phyloP scores from a whole-genome alignment of 2,888 invertebrate genomes.

The Linnaemya tessellans region DNA sequence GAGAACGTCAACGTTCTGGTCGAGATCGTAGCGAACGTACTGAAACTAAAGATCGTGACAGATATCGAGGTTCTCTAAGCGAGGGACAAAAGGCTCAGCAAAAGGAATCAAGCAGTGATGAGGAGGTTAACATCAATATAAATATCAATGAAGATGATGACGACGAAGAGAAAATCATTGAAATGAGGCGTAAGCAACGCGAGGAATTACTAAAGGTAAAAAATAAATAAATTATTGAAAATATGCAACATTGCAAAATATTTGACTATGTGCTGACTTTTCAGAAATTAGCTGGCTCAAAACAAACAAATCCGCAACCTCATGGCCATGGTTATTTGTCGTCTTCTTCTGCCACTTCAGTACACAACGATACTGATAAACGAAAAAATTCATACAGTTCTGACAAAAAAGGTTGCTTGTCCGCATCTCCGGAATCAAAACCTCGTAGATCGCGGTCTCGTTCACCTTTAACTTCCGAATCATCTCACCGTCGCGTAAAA shows the following conservation, averaged over 20 bases:
- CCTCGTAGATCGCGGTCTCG: slow-evolving; percentile 53
- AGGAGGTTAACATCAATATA: slow-evolving; percentile 89
- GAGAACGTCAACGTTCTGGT: slow-evolving; percentile 78
- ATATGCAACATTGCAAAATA: background rate
- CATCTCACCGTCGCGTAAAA: slow-evolving; percentile 39
- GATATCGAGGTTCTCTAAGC: slow-evolving; percentile 89
- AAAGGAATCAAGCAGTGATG: slow-evolving; percentile 85
- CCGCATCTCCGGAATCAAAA: slow-evolving; percentile 34
- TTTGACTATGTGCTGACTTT: slow-evolving; percentile 18
- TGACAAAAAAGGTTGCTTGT: slow-evolving; percentile 29
- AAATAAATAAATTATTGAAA: background rate
- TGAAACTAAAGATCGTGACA: slow-evolving; percentile 84
- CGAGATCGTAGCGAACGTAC: slow-evolving; percentile 81
- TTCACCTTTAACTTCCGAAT: slow-evolving; percentile 62
- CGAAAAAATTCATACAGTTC: slow-evolving; percentile 20
- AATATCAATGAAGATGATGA: slow-evolving; percentile 95
- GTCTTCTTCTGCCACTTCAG: slow-evolving; percentile 25
- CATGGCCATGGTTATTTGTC: background rate
- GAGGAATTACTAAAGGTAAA: slow-evolving; percentile 93
- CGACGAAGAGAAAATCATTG: slow-evolving; percentile 96
- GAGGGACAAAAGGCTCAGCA: slow-evolving; percentile 90
- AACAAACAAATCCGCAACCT: slow-evolving; percentile 17
- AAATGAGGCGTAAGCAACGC: slow-evolving; percentile 92
- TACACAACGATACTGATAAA: slow-evolving; percentile 19
- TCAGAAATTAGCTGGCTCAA: slow-evolving; percentile 64